A percentile compares a stretch with the other conserved stretches of the same genome.
Evolutionary conservation across 2,888 invertebrate genomes (phyloP).

Genomic region (Drosophila buzzatii): DNA sequence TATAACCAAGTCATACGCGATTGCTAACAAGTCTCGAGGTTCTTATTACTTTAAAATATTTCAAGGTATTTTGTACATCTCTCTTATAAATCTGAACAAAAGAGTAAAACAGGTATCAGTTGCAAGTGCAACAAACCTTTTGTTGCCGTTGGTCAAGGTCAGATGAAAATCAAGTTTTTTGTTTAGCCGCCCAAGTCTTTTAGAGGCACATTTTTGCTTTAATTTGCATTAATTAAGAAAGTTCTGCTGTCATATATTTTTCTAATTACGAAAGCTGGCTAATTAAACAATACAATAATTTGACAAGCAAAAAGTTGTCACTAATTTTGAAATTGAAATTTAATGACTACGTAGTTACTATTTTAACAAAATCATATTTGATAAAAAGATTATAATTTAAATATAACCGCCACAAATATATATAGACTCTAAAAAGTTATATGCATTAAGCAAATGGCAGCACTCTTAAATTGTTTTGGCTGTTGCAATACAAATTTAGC

Average conservation of each 20-base stretch:
- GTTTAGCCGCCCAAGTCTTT: constrained; percentile 13
- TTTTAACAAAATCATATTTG: background rate
- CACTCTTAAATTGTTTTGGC: background rate
- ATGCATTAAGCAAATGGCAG: constrained; percentile 3
- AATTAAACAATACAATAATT: background rate
- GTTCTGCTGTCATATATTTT: background rate
- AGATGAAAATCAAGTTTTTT: constrained; percentile 53
- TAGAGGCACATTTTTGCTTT: background rate
- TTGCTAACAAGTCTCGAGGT: constrained; percentile 1
- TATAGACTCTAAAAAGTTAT: background rate
- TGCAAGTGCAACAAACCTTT: constrained; percentile 44
- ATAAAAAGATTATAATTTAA: background rate
- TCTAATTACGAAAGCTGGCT: background rate
- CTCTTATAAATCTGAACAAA: background rate
- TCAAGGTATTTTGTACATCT: background rate
- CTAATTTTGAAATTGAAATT: too few species aligned
- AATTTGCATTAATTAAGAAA: constrained; percentile 12
- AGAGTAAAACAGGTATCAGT: constrained; percentile 22
- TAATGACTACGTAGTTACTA: too few species aligned
- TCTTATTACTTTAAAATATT: background rate
- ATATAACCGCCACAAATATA: background rate
- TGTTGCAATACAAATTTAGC: background rate
- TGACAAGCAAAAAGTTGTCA: background rate
- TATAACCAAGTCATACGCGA: constrained; percentile 15
- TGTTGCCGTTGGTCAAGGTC: constrained; percentile 55